Evolutionary conservation across 1,140 invertebrate species (phyloP).

Genomic region (Brachionus calyciflorus): DNA sequence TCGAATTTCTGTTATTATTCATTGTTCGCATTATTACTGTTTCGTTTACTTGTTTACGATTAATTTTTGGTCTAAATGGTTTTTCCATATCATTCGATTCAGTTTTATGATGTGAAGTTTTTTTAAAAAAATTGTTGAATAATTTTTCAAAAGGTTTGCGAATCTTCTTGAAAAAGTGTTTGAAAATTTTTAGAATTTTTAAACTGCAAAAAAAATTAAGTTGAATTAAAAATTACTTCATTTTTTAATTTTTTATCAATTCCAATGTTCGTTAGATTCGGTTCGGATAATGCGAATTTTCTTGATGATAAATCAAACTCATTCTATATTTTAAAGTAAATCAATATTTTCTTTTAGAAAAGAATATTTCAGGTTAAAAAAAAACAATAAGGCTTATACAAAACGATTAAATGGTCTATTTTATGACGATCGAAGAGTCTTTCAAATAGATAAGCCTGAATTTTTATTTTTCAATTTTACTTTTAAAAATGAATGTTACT

Average conservation of each 20-base stretch:
- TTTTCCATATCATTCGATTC: background rate
- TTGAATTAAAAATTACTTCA: background rate
- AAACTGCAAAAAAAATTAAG: background rate
- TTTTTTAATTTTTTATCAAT: background rate
- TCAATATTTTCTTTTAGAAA: too few relatives aligned
- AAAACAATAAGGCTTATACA: too few relatives aligned
- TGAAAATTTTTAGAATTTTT: too few relatives aligned
- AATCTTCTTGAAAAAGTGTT: background rate
- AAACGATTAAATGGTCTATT: too few relatives aligned
- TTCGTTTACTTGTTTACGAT: background rate
- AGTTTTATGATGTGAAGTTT: background rate
- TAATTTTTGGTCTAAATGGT: background rate
- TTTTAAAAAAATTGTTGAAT: constrained; percentile 37
- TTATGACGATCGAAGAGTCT: too few relatives aligned
- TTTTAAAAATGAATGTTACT: too few relatives aligned
- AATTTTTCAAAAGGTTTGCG: constrained; percentile 11
- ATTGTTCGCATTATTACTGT: background rate
- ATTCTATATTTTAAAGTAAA: background rate
- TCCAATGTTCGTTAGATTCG: constrained; percentile 21
- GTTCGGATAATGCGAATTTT: constrained; percentile 11
- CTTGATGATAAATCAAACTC: background rate
- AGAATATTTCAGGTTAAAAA: too few relatives aligned
- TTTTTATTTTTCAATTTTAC: too few relatives aligned
- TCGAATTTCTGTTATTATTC: background rate
- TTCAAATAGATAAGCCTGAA: too few relatives aligned